Conservation (phyloP, 2,797 vertebrate species). For the Xenops minutus region DNA sequence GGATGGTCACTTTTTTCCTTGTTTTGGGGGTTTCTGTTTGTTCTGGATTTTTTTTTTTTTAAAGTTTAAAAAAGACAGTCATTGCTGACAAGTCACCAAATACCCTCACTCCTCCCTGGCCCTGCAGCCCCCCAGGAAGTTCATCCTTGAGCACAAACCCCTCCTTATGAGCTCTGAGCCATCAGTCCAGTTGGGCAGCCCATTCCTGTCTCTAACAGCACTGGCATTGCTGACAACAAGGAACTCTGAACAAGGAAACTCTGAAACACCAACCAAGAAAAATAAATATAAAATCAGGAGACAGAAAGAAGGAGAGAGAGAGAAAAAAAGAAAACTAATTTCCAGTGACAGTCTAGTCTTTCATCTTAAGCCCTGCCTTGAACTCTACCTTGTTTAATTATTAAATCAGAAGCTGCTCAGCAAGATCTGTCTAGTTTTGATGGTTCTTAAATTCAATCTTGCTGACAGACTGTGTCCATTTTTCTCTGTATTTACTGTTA, state of each 20-base stretch:
- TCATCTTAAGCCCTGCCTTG: slow-evolving; percentile 83
- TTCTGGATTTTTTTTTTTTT: neutral
- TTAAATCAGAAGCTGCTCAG: slow-evolving; percentile 81
- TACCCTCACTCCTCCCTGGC: neutral
- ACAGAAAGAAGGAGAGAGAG: neutral
- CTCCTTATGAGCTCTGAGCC: slow-evolving; percentile 43
- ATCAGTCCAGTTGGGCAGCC: slow-evolving; percentile 42
- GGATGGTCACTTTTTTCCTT: neutral
- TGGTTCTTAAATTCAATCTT: slow-evolving; percentile 84
- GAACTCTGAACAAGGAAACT: slow-evolving; percentile 62
- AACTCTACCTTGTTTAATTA: slow-evolving; percentile 89
- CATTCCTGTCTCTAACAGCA: slow-evolving; percentile 59
- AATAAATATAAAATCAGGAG: neutral
- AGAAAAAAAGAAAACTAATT: slow-evolving; percentile 79
- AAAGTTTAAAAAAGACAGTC: too few relatives aligned
- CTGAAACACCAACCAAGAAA: slow-evolving; percentile 65
- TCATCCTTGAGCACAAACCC: neutral
- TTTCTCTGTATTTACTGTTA: slow-evolving; percentile 76
- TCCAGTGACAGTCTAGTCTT: slow-evolving; percentile 84
- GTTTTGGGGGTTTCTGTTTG: neutral
- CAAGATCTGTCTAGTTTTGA: slow-evolving; percentile 81
- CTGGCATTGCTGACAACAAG: slow-evolving; percentile 69
- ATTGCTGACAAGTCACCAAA: neutral
- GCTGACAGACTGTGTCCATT: slow-evolving; percentile 87
- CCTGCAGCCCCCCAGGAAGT: neutral